A percentile compares a stretch with the other conserved stretches of the same genome.
phyloP scores from a whole-genome alignment of 1,140 invertebrate species.

The Rhizoglyphus robini region DNA sequence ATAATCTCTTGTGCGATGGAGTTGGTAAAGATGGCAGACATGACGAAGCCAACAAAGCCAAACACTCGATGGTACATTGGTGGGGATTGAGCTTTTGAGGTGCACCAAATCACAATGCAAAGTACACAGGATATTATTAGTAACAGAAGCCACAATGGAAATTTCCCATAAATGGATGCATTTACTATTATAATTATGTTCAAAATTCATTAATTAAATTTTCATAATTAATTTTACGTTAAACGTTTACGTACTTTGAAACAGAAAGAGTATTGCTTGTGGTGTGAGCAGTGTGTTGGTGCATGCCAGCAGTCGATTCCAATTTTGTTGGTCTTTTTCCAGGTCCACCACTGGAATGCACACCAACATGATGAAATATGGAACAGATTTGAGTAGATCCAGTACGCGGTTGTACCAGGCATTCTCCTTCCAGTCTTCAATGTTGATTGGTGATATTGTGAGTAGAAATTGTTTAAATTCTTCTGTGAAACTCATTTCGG shows the following conservation, averaged over 20 bases:
- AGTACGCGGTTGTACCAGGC: slow-evolving; percentile 32
- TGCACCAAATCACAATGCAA: slow-evolving; percentile 29
- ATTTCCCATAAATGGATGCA: slow-evolving; percentile 27
- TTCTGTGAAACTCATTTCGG: no score
- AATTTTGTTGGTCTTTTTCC: slow-evolving; percentile 40
- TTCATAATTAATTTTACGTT: background rate
- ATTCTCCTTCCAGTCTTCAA: slow-evolving; percentile 38
- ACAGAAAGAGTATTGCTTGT: slow-evolving; percentile 35
- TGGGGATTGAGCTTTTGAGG: slow-evolving; percentile 30
- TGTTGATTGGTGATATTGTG: slow-evolving; percentile 41
- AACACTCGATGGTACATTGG: slow-evolving; percentile 37
- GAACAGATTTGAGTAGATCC: slow-evolving; percentile 39
- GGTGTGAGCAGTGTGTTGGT: slow-evolving; percentile 44
- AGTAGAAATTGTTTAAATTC: slow-evolving; percentile 23
- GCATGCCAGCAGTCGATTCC: slow-evolving; percentile 44
- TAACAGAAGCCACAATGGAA: slow-evolving; percentile 31
- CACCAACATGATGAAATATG: slow-evolving; percentile 42
- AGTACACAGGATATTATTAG: slow-evolving; percentile 30
- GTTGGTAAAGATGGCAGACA: slow-evolving; percentile 52
- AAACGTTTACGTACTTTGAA: no score
- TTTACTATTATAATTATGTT: background rate
- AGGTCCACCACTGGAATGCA: slow-evolving; percentile 46
- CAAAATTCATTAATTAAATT: background rate
- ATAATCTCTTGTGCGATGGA: slow-evolving; percentile 50
- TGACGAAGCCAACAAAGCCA: slow-evolving; percentile 48